A percentile compares a stretch with the other conserved stretches of the same genome.
These are phyloP conservation scores for Archips xylosteana DNA, from an alignment of 2,888 invertebrate genomes.

Conservation along the genomic window DNA sequence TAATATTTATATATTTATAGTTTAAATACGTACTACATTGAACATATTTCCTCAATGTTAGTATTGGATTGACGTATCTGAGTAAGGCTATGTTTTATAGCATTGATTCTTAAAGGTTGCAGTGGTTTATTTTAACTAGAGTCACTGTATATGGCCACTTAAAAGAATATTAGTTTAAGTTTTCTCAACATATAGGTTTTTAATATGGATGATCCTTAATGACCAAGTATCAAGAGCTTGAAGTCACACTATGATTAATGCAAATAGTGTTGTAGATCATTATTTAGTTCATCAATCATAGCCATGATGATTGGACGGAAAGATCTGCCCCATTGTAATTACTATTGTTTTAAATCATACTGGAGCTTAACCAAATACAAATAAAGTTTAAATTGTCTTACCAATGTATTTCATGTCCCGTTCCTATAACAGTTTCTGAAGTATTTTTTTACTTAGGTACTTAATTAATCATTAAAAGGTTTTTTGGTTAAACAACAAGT, in stretches of 20 bases:
- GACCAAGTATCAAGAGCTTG: slow-evolving; percentile 43
- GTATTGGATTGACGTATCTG: too few relatives aligned
- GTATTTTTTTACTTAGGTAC: background rate
- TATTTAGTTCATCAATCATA: slow-evolving; percentile 57
- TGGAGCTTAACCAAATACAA: background rate
- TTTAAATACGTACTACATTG: too few relatives aligned
- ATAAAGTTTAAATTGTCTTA: slow-evolving; percentile 3
- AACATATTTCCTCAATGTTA: too few relatives aligned
- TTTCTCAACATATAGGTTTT: background rate
- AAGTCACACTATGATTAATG: slow-evolving; percentile 44
- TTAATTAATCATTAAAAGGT: background rate
- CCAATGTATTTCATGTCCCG: background rate
- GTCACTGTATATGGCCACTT: too few relatives aligned
- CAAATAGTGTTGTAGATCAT: slow-evolving; percentile 50
- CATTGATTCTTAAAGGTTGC: too few relatives aligned
- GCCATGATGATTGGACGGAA: slow-evolving; percentile 30
- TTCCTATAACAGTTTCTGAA: background rate
- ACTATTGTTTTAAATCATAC: background rate
- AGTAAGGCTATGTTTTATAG: too few relatives aligned
- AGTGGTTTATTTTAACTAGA: too few relatives aligned
- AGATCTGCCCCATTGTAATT: slow-evolving; percentile 6
- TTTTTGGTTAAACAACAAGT: background rate
- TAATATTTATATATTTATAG: too few relatives aligned
- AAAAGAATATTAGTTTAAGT: background rate
- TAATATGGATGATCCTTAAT: background rate